Evolutionary conservation across 1,140 invertebrate genomes (phyloP), one percentile per base, ranked within the genome.

Genomic region (Cydia amplana): DNA sequence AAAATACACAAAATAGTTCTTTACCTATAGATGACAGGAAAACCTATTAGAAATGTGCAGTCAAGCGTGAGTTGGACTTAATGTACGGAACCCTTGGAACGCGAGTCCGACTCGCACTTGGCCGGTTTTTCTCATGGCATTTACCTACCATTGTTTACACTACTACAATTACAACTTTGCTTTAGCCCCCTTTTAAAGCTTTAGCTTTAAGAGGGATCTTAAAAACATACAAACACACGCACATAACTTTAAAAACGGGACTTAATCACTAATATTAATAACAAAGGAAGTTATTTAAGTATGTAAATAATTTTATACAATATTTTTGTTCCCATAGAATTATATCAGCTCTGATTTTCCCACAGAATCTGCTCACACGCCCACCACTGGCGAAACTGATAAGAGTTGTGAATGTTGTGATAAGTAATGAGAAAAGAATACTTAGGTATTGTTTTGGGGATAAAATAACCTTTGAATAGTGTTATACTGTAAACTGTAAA

Each of bases 271-370:
- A 23, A 23, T 23, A 18, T 60, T 10, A 12, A 60, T 60, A 20
- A 60, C 20, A 60, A n/a, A n/a, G 55, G n/a, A 60, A 60, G 20
- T 46, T 46, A 46, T 46, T 46, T 46, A 40, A 40, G 36, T 40
- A 46, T 46, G 43, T 46, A 16, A 16, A 46, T 46, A 46, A 9
- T 46, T 46, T 55, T 18, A 55, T 20, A 55, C 51, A 55, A 20
- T 55, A 16, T 18, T 55, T 55, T 55, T 55, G 51, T 55, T 55
- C 51, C 51, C 20, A 60, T 23, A 60, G 55, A 60, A 60, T 60
- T 23, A 60, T 23, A 23, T 23, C 55, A 60, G 55, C 55, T 60
- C 5, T 60, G 18, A 23, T 60, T 60, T 60, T 60, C 55, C 55
- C 55, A 60, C 55, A 60, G 55, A 60, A 60, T 60, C 20, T 60